Base-by-base conservation (phyloP, 2,797 vertebrate genomes). In the Tenualosa ilisha region DNA sequence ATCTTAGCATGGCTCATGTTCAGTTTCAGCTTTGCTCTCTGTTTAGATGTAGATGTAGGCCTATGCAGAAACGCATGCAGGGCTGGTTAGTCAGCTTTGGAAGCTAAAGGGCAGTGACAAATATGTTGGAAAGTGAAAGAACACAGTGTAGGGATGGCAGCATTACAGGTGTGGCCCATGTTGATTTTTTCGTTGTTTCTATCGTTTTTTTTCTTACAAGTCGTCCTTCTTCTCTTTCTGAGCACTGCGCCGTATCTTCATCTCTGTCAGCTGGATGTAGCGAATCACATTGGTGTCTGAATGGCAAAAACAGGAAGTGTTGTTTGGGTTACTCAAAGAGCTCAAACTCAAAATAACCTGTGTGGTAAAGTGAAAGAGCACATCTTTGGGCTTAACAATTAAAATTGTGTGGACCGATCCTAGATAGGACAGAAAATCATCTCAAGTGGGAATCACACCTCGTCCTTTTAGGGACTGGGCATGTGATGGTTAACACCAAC, bases 181-280 rank as follows among this genome's bases (percentile, higher is more conserved):
- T 9, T n/a, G 2, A 24, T 79, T 22, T 79, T 43, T 65, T 65
- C 22, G 22, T 63, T 63, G 6, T 65, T 65, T 31, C 3, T 65
- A 0, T 13, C 31, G 3, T 65, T 26, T 11, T 65, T 20, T 75
- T 15, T 40, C 92, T 97, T 96, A 99, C 89, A 96, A 92, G 84
- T 95, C 94, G 91, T 99, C 97, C 87, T 98, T 98, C 92, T 98
- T 99, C 91, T 99, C 98, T 93, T 95, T 96, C 92, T 98, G 98
- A 91, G 97, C 96, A 89, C 95, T 96, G 87, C 98, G 96, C 91
- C 97, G 97, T 90, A 99, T 97, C 93, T 99, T 99, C 97, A 99
- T 98, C 94, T 99, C 98, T 24, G 98, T 98, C 96, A 99, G 95
- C 94, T 99, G 98, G 93, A 99, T 99, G 88, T 99, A 99, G 91